Conservation (phyloP, 2,113 vertebrate species). For the Copsychus sechellarum region DNA sequence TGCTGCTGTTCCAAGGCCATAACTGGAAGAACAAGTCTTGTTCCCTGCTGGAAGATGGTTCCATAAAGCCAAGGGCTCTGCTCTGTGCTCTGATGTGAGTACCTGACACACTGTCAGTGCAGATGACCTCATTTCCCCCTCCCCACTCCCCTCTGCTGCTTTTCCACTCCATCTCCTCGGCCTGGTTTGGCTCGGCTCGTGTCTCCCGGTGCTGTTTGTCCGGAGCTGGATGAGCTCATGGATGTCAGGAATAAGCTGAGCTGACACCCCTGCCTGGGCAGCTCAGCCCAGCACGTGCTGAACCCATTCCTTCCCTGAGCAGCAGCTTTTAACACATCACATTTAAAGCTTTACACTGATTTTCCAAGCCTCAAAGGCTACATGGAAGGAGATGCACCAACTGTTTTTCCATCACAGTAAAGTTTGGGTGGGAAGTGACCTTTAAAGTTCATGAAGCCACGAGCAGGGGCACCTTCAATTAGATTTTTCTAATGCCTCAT, state of each 20-base stretch:
- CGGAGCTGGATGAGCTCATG: background rate
- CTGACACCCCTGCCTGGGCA: background rate
- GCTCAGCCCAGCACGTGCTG: background rate
- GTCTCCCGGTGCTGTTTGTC: background rate
- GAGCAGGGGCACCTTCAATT: background rate
- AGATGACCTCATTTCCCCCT: background rate
- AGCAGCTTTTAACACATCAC: background rate
- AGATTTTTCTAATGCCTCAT: background rate
- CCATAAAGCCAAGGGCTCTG: background rate
- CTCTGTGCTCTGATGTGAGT: background rate
- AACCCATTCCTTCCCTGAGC: background rate
- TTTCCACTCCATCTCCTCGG: background rate
- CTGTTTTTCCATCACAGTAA: rapidly evolving
- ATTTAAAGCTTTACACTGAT: background rate
- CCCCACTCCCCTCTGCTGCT: background rate
- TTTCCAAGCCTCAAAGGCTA: background rate
- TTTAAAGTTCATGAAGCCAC: background rate
- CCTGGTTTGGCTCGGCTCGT: background rate
- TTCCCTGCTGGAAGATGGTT: background rate
- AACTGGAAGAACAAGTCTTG: background rate
- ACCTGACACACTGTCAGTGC: background rate
- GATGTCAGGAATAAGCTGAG: background rate
- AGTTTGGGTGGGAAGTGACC: rapidly evolving
- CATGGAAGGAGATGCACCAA: rapidly evolving
- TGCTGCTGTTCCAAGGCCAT: background rate